These are phyloP conservation scores for Sebastes variabilis DNA, from an alignment of 2,797 vertebrate species.

Conservation along the genomic window DNA sequence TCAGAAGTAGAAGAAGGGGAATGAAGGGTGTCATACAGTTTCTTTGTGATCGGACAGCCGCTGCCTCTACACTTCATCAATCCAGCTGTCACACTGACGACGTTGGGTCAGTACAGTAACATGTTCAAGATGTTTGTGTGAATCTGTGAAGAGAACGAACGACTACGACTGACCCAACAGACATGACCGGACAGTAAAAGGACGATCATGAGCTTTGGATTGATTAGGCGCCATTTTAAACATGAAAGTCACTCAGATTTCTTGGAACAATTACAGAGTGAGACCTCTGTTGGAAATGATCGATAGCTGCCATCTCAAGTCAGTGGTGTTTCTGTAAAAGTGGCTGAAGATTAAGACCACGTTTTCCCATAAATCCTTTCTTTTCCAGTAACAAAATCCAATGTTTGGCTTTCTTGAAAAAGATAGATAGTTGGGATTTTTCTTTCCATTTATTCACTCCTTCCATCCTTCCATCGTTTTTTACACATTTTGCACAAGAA, in stretches of 20 bases:
- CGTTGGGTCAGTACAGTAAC: not conserved
- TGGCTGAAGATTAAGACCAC: not conserved
- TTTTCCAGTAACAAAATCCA: conserved; percentile 4
- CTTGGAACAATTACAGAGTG: not conserved
- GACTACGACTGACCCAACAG: not conserved
- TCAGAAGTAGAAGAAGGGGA: not conserved
- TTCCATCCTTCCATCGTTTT: fast-evolving
- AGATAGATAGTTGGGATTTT: no score
- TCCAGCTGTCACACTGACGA: not conserved
- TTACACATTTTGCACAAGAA: not conserved
- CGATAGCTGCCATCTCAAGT: not conserved
- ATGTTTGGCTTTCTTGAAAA: not conserved
- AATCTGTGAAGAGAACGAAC: not conserved
- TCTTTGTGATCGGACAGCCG: not conserved
- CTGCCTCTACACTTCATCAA: conserved; percentile 21
- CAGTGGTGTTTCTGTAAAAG: not conserved
- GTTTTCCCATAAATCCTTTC: not conserved
- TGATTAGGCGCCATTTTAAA: not conserved
- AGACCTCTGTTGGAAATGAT: not conserved
- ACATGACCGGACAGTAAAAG: not conserved
- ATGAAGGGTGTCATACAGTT: not conserved
- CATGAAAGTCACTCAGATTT: not conserved
- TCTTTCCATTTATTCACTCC: no score
- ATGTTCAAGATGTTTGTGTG: conserved; percentile 35
- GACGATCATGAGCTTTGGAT: not conserved